Evolutionary conservation across 2,797 vertebrate genomes (phyloP).

Genomic region (Neopelma chrysocephalum): DNA sequence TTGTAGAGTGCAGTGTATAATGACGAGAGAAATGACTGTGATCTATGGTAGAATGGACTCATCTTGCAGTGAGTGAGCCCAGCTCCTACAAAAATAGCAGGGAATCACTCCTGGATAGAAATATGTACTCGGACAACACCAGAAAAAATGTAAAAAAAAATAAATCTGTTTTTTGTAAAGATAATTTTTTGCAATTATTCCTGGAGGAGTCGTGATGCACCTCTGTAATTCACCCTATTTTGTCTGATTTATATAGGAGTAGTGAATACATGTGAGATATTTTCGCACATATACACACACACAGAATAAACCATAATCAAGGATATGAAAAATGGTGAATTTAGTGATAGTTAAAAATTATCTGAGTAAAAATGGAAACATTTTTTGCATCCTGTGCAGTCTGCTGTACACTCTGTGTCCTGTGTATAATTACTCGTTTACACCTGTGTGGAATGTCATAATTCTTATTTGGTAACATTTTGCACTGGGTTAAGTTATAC

Average conservation of each 20-base stretch:
- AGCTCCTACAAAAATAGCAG: background rate
- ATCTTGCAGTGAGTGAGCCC: background rate
- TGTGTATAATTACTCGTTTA: background rate
- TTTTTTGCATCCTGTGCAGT: background rate
- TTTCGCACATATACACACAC: background rate
- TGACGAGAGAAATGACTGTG: conserved; percentile 8
- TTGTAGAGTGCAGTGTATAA: background rate
- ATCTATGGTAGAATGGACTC: background rate
- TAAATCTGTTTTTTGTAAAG: background rate
- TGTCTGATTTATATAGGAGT: background rate
- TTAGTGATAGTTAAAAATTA: conserved; percentile 31
- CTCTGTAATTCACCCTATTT: background rate
- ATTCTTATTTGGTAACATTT: background rate
- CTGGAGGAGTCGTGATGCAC: background rate
- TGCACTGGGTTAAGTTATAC: background rate
- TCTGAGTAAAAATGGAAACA: background rate
- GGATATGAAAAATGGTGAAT: background rate
- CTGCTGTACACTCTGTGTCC: background rate
- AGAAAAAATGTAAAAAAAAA: background rate
- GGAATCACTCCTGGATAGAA: background rate
- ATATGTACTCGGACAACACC: background rate
- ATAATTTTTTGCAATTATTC: background rate
- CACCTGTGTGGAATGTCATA: background rate
- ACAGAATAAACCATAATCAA: background rate
- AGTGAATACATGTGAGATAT: background rate